A percentile compares a stretch with the other conserved stretches of the same genome.
phyloP scores from a whole-genome alignment of 2,113 vertebrate species.

The Aspidoscelis tigris region DNA sequence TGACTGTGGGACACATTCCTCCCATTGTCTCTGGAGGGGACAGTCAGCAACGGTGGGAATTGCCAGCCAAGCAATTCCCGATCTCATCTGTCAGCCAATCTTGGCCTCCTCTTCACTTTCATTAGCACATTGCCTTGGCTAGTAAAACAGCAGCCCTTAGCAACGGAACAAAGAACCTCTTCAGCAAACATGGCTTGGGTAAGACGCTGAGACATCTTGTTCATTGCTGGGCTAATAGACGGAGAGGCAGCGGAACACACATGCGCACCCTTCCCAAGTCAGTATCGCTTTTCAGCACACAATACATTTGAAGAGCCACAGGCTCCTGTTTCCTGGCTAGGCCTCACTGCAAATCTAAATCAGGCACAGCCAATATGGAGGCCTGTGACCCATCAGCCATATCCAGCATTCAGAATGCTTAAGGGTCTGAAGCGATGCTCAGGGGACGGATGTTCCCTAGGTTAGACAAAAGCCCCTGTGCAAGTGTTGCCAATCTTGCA shows the following conservation, averaged over 20 bases:
- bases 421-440: too few species aligned
- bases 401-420: too few species aligned
- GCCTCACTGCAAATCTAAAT: too few species aligned
- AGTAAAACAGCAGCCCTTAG: not conserved
- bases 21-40: not conserved
- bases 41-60: not conserved
- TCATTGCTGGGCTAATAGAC: not conserved
- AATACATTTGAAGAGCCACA: not conserved
- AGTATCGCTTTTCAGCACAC: too few species aligned
- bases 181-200: conserved; percentile 2
- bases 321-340: too few species aligned
- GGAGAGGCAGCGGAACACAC: too few species aligned
- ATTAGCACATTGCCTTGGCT: not conserved
- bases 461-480: too few species aligned
- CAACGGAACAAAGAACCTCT: not conserved
- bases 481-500: too few species aligned
- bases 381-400: too few species aligned
- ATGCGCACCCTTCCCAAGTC: too few species aligned
- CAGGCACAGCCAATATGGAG: too few species aligned
- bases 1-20: conserved; percentile 12
- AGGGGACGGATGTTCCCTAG: too few species aligned
- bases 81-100: conserved; percentile 3
- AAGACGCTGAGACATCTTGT: not conserved
- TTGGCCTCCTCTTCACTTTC: not conserved
- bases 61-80: not conserved